Conservation (phyloP, 2,888 invertebrate genomes). For the Chymomyza procnemis region DNA sequence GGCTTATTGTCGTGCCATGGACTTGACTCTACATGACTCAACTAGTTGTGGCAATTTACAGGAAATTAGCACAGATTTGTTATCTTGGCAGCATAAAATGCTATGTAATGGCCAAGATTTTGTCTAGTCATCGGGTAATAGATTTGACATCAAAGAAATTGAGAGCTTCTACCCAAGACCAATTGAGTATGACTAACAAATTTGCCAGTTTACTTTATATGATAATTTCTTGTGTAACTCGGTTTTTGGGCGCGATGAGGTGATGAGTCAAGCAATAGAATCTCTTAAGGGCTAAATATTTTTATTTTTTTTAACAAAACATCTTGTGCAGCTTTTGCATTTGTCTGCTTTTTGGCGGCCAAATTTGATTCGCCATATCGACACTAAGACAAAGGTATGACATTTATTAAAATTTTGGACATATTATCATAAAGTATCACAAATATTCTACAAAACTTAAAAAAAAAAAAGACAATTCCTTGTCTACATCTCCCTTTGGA, state of each 20-base stretch:
- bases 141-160: neutral
- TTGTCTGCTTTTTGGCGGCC: no score
- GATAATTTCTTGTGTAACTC: neutral
- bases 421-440: no score
- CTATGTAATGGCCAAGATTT: conserved; percentile 17
- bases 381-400: no score
- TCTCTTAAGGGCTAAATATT: neutral
- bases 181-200: neutral
- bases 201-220: neutral
- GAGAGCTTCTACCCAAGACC: neutral
- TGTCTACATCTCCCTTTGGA: no score
- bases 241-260: no score
- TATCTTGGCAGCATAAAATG: conserved; percentile 32
- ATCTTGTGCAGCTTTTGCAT: neutral
- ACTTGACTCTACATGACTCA: conserved; percentile 24
- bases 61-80: conserved; percentile 49
- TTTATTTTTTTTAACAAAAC: neutral
- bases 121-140: conserved; percentile 24
- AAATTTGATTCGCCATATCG: no score
- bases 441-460: no score
- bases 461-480: no score
- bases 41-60: conserved; percentile 38
- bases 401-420: no score
- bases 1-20: neutral
- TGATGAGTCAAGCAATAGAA: neutral